A percentile compares a stretch with the other conserved stretches of the same genome.
Evolutionary conservation across 1,140 invertebrate genomes (phyloP).

Genomic region (Eupristina koningsbergeri): DNA sequence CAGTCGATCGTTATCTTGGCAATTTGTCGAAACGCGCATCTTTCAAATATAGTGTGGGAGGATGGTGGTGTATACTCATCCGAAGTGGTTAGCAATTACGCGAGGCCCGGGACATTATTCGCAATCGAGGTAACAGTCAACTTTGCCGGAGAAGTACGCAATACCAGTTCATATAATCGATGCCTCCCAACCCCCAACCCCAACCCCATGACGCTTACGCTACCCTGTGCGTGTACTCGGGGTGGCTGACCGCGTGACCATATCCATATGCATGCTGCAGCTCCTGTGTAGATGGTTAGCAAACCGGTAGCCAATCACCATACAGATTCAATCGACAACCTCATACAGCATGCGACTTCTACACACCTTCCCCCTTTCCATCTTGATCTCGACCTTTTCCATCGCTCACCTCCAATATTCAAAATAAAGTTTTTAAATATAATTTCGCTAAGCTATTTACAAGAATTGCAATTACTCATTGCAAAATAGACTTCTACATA

Average conservation of each 20-base stretch:
- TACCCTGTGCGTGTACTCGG: constrained; percentile 14
- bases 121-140: constrained; percentile 5
- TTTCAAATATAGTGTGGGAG: background rate
- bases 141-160: constrained; percentile 37
- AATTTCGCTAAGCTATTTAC: too few species aligned
- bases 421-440: too few species aligned
- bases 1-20: background rate
- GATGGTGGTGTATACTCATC: constrained; percentile 1
- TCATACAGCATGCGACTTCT: constrained; percentile 58
- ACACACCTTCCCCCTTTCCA: background rate
- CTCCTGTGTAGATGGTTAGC: constrained; percentile 45
- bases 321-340: constrained; percentile 59
- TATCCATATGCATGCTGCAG: constrained; percentile 49
- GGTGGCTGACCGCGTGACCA: background rate
- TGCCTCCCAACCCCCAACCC: too few species aligned
- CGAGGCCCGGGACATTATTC: background rate
- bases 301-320: constrained; percentile 59
- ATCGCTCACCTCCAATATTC: too few species aligned
- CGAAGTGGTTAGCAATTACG: constrained; percentile 39
- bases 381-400: background rate
- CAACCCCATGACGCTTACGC: constrained; percentile 45
- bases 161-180: constrained; percentile 45
- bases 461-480: too few species aligned
- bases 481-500: too few species aligned
- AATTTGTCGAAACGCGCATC: constrained; percentile 32